Conservation (phyloP, 2,888 invertebrate species). For the Anoplius nigerrimus region DNA sequence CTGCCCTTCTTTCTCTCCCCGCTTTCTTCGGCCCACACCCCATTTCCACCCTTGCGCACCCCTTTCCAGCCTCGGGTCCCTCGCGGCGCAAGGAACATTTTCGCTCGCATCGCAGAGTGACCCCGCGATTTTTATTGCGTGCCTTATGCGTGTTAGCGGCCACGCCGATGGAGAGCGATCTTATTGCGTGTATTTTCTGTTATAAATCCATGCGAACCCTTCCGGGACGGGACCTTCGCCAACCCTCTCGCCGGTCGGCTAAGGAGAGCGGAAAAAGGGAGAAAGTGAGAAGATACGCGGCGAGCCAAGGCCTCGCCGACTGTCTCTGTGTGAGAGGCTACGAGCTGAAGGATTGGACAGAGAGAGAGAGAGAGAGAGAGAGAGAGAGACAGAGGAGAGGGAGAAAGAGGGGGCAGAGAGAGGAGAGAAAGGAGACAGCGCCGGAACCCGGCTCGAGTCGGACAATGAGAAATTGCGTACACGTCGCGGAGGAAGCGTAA, state of each 20-base stretch:
- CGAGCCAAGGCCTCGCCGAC: too few relatives aligned
- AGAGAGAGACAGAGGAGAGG: too few relatives aligned
- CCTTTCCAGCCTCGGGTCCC: neutral
- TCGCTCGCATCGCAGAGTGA: conserved; percentile 1
- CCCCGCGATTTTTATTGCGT: conserved; percentile 61
- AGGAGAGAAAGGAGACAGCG: conserved; percentile 25
- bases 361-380: too few relatives aligned
- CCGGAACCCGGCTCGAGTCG: conserved; percentile 54
- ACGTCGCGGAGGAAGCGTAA: conserved; percentile 47
- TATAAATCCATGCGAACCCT: conserved; percentile 62
- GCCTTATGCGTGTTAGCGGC: conserved; percentile 49
- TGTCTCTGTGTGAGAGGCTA: too few relatives aligned
- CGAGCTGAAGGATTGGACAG: too few relatives aligned
- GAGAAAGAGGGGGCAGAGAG: neutral
- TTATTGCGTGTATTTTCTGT: conserved; percentile 73
- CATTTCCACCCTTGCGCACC: neutral
- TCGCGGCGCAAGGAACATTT: conserved; percentile 14
- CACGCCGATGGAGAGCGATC: conserved; percentile 49
- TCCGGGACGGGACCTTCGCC: too few relatives aligned
- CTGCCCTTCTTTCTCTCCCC: neutral
- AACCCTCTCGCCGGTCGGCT: too few relatives aligned
- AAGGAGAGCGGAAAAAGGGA: too few relatives aligned
- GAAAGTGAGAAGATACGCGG: too few relatives aligned
- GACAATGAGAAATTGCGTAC: conserved; percentile 69
- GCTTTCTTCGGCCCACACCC: neutral